Base-by-base conservation (phyloP, 1,140 invertebrate genomes). In the Lepidurus apus region DNA sequence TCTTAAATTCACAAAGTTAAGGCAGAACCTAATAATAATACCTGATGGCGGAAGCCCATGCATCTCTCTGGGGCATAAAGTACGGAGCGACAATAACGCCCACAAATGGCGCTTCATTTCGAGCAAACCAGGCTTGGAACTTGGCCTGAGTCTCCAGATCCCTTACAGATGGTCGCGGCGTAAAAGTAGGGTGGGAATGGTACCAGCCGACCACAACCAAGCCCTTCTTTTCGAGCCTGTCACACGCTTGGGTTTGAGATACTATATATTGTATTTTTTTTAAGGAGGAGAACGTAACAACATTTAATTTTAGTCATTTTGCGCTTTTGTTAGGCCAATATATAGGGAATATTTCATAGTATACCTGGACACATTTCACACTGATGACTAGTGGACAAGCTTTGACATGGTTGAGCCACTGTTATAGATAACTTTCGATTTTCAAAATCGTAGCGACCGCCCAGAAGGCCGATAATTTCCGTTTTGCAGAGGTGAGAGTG, bases 321-420 rank as follows among this genome's bases (percentile, higher is more conserved):
- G 44, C 24, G 7, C 21, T 74, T 44, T 73, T 42, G 17, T 43
- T 75, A 76, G 53, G 26, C n/a, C 26, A 43, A 73, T 47, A 1
- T 43, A 1, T 43, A 11, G 65, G n/a, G 45, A 42, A 11, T 34
- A 79, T 74, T 34, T n/a, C 13, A 21, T 44, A 34, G 34, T 34
- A 82, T 81, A 91, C 90, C 89, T 78, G 92, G 91, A 82, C 92
- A 92, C 90, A 93, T 93, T 81, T 93, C 92, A 84, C 91, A 93
- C 84, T 91, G 90, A 43, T 90, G 89, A 43, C 87, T 85, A 44
- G 88, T 90, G 79, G 90, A 87, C 24, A 86, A 83, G 84, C 86
- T 90, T 82, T 82, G 86, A 85, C 87, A 90, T 26, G 89, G 86
- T 81, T 87, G 87, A 83, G 91, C 87, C 81, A 86, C 82, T 77